Percentiles rank a stretch among this genome's conserved stretches.
Conservation (phyloP, 2,797 vertebrate genomes). For the Pterois miles region DNA sequence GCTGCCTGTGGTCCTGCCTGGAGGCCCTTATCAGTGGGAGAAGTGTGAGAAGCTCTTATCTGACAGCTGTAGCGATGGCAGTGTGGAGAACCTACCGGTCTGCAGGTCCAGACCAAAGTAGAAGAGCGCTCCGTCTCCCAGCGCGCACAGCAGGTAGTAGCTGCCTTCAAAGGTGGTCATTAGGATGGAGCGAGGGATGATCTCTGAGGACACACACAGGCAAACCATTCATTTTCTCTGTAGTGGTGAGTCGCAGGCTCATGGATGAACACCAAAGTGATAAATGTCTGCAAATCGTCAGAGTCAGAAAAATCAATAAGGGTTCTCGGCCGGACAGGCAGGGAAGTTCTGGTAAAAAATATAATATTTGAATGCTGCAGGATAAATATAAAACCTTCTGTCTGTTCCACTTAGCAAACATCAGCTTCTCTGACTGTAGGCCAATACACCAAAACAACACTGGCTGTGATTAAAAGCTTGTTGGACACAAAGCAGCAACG, state of each 20-base stretch:
- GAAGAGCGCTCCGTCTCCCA: constrained; percentile 97
- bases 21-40: neutral
- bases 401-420: constrained; percentile 35
- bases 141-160: constrained; percentile 97
- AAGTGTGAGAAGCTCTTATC: neutral
- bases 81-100: constrained; percentile 83
- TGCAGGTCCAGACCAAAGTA: constrained; percentile 97
- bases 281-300: constrained; percentile 44
- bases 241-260: constrained; percentile 23
- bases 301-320: constrained; percentile 55
- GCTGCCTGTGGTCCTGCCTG: constrained; percentile 1
- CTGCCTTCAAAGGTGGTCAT: constrained; percentile 99
- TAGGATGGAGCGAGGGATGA: constrained; percentile 98
- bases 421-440: constrained; percentile 19
- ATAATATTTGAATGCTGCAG: constrained; percentile 19
- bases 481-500: neutral
- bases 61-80: neutral
- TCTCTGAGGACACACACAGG: constrained; percentile 85
- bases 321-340: constrained; percentile 8
- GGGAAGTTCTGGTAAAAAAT: constrained; percentile 6
- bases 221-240: constrained; percentile 47
- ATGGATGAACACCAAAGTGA: constrained; percentile 38
- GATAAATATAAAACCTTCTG: constrained; percentile 31
- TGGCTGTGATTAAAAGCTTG: constrained; percentile 30
- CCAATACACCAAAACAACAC: constrained; percentile 19